phyloP scores from a whole-genome alignment of 2,797 vertebrate genomes.

The Enteromius paludinosus region DNA sequence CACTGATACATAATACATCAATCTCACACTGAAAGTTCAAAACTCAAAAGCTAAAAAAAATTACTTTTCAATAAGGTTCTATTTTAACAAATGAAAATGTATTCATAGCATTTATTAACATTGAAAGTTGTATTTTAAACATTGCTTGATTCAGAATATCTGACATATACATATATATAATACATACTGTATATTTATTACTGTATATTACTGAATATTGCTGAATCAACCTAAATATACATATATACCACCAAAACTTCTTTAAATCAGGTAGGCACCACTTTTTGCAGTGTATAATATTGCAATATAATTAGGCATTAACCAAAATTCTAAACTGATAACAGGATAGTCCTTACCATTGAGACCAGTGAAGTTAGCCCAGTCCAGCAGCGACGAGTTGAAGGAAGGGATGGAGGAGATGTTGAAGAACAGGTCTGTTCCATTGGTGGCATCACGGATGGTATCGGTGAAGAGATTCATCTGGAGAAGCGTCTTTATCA shows the following conservation, averaged over 20 bases:
- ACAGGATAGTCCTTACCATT: constrained; percentile 82
- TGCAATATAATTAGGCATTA: background rate
- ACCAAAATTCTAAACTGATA: background rate
- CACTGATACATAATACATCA: background rate
- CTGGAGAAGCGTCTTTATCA: constrained; percentile 95
- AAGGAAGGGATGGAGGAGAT: constrained; percentile 79
- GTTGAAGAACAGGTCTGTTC: constrained; percentile 84
- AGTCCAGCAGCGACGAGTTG: constrained; percentile 81
- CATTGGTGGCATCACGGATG: constrained; percentile 80
- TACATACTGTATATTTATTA: background rate
- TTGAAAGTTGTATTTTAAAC: background rate
- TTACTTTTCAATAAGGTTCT: background rate
- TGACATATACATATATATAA: background rate
- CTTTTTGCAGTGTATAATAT: background rate
- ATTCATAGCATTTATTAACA: background rate
- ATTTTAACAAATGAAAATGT: background rate
- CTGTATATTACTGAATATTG: background rate
- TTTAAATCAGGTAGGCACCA: background rate
- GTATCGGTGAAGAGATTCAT: constrained; percentile 97
- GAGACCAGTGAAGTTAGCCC: constrained; percentile 79
- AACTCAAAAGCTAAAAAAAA: too few relatives aligned
- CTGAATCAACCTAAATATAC: background rate
- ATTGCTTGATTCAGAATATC: background rate
- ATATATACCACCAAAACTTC: background rate
- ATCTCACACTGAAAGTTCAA: too few relatives aligned